phyloP scores from a whole-genome alignment of 2,888 invertebrate genomes.

The Adelognathus sp. region DNA sequence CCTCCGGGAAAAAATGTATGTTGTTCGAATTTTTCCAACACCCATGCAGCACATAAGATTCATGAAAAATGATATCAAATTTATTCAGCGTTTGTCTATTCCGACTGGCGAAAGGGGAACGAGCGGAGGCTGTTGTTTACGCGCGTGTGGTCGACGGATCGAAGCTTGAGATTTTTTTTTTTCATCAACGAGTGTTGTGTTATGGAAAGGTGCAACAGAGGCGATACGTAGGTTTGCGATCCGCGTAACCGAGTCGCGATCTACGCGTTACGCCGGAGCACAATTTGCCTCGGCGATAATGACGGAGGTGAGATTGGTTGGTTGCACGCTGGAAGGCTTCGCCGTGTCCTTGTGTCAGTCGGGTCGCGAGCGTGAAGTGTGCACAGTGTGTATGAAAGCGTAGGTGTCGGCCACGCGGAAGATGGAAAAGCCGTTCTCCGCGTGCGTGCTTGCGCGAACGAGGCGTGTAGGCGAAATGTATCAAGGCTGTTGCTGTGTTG shows the following conservation, averaged over 20 bases:
- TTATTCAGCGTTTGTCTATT: conserved; percentile 29
- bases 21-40: too few relatives aligned
- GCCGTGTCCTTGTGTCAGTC: conserved; percentile 57
- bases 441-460: conserved; percentile 48
- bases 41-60: neutral
- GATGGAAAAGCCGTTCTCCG: conserved; percentile 77
- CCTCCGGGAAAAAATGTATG: neutral
- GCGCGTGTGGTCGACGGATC: conserved; percentile 14
- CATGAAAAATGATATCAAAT: conserved; percentile 13
- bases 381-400: too few relatives aligned
- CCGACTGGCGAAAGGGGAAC: conserved; percentile 57
- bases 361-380: conserved; percentile 41
- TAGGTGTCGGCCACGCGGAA: conserved; percentile 79
- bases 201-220: conserved; percentile 16
- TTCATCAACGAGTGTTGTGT: conserved; percentile 17
- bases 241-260: conserved; percentile 47
- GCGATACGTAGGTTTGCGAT: conserved; percentile 49
- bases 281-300: conserved; percentile 49
- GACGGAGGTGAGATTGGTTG: conserved; percentile 31
- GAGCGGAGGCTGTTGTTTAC: conserved; percentile 73
- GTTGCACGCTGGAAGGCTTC: conserved; percentile 24
- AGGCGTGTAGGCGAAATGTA: conserved; percentile 77
- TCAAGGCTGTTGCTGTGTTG: conserved; percentile 69
- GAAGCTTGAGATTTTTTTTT: neutral
- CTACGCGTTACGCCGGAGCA: conserved; percentile 48